Evolutionary conservation across 2,888 invertebrate species (phyloP).

Genomic region (Pharmacophagus antenor): DNA sequence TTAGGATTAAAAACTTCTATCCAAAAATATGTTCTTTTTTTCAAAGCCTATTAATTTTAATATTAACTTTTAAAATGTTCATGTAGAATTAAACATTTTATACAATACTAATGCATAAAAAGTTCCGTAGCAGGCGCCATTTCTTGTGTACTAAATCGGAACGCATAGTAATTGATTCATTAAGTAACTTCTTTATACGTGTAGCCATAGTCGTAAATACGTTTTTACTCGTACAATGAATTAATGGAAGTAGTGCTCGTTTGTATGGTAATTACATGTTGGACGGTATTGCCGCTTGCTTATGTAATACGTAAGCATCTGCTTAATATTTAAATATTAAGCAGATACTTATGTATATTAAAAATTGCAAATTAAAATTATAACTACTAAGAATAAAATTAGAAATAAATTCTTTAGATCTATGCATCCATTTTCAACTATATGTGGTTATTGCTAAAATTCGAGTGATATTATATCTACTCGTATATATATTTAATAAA

Average conservation of each 20-base stretch:
- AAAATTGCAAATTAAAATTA: neutral
- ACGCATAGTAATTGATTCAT: constrained; percentile 30
- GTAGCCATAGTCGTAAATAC: constrained; percentile 7
- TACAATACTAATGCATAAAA: neutral
- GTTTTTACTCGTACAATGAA: constrained; percentile 25
- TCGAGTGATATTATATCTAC: too few species aligned
- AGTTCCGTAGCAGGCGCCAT: neutral
- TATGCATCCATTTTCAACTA: too few species aligned
- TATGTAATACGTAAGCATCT: neutral
- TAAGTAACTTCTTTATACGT: constrained; percentile 20
- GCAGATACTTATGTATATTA: neutral
- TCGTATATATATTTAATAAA: too few species aligned
- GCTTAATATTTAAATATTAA: neutral
- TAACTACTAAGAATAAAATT: too few species aligned
- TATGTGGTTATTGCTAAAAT: too few species aligned
- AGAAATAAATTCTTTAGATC: too few species aligned
- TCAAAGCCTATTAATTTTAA: too few species aligned
- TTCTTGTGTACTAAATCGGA: constrained; percentile 7
- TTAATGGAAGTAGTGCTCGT: constrained; percentile 18
- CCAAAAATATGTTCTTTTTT: too few species aligned
- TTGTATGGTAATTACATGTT: constrained; percentile 25
- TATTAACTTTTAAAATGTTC: too few species aligned
- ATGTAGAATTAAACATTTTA: neutral
- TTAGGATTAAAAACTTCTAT: too few species aligned
- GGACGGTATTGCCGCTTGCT: constrained; percentile 1